These are phyloP conservation scores for Platichthys flesus DNA, from an alignment of 2,113 vertebrate genomes.

Conservation along the genomic window DNA sequence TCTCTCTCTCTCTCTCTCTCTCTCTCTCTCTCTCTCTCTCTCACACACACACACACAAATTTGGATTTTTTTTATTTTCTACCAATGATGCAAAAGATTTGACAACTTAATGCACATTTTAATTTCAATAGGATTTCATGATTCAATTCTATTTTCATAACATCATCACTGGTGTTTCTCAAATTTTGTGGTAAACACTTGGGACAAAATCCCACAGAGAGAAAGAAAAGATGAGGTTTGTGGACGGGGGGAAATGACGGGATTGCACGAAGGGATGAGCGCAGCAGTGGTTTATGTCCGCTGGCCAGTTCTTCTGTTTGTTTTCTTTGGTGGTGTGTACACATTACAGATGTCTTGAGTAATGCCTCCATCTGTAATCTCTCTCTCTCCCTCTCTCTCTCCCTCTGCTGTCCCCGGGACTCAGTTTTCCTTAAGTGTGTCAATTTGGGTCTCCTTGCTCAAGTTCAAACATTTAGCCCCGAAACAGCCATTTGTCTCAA, in stretches of 20 bases:
- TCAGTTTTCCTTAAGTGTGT: conserved; percentile 78
- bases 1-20: not conserved
- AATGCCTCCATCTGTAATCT: conserved; percentile 78
- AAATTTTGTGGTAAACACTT: no score
- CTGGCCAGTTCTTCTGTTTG: conserved; percentile 72
- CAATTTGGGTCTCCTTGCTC: conserved; percentile 81
- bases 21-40: not conserved
- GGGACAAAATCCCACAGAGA: not conserved
- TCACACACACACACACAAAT: not conserved
- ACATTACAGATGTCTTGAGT: conserved; percentile 82
- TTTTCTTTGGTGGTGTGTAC: conserved; percentile 76
- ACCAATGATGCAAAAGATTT: no score
- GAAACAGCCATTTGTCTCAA: conserved; percentile 78
- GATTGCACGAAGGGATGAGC: conserved; percentile 28
- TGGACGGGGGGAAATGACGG: conserved; percentile 6
- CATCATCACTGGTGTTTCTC: no score
- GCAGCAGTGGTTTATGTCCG: conserved; percentile 60
- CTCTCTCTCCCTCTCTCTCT: conserved; percentile 58
- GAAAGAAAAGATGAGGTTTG: conserved; percentile 30
- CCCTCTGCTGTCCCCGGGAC: conserved; percentile 74
- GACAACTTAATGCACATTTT: not conserved
- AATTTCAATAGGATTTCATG: no score
- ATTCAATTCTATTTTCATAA: no score
- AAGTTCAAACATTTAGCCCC: conserved; percentile 83
- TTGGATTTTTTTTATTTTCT: not conserved